These are phyloP conservation scores for Megaceryle torquata DNA, from an alignment of 2,113 vertebrate genomes.

Conservation along the genomic window DNA sequence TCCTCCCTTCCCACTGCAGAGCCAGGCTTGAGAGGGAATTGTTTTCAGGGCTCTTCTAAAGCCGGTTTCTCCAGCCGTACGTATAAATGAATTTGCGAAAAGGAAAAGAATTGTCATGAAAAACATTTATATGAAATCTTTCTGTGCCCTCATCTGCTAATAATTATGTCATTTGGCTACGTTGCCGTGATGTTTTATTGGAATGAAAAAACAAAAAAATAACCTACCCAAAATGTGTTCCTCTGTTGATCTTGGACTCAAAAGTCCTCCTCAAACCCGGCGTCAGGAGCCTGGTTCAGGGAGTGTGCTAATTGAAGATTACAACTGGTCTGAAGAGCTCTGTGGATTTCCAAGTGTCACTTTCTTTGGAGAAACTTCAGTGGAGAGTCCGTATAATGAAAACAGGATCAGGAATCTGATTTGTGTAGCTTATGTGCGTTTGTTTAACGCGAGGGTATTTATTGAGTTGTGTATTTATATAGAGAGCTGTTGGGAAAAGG, in stretches of 20 bases:
- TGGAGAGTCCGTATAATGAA: neutral
- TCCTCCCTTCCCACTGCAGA: neutral
- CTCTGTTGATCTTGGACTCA: conserved; percentile 21
- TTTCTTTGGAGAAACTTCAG: neutral
- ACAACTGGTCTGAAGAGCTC: neutral
- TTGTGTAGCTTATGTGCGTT: neutral
- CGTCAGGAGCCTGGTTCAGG: neutral
- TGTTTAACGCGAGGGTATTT: neutral
- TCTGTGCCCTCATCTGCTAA: conserved; percentile 1
- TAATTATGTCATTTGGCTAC: conserved; percentile 19
- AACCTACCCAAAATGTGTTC: neutral
- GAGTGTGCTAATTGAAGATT: neutral
- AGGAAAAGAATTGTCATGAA: neutral
- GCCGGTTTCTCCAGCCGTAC: neutral
- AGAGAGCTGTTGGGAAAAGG: neutral
- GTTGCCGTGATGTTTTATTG: neutral
- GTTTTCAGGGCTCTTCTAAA: neutral
- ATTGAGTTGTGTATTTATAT: neutral
- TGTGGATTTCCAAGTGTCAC: neutral
- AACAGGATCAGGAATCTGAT: neutral
- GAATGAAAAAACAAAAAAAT: neutral
- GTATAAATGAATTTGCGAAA: neutral
- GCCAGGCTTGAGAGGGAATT: neutral
- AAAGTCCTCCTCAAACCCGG: neutral
- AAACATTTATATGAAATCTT: neutral